Percentiles rank a stretch among this genome's conserved stretches.
These are phyloP conservation scores for Raphicerus campestris DNA, from an alignment of 2,113 vertebrate genomes.

Conservation along the genomic window DNA sequence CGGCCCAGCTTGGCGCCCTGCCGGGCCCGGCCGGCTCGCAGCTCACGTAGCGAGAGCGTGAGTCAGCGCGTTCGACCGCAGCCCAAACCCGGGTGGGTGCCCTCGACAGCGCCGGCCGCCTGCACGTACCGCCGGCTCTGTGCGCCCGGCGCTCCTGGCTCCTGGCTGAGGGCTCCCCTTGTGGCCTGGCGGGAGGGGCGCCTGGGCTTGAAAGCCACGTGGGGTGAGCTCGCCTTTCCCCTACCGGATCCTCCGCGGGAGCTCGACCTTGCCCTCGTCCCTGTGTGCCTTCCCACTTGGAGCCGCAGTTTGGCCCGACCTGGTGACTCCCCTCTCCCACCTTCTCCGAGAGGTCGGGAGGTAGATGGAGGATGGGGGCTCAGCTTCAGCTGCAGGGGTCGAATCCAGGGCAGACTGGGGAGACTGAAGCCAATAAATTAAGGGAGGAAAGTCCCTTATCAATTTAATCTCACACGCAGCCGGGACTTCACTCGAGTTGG, in stretches of 20 bases:
- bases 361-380: background rate
- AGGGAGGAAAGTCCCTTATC: conserved; percentile 10
- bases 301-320: background rate
- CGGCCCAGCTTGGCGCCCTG: background rate
- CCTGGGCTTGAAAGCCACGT: background rate
- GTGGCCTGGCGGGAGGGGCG: conserved; percentile 47
- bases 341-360: background rate
- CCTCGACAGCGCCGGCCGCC: conserved; percentile 19
- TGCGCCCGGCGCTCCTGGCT: conserved; percentile 63
- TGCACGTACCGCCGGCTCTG: conserved; percentile 65
- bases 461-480: background rate
- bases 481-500: background rate
- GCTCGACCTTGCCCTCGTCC: background rate
- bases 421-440: background rate
- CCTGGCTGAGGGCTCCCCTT: conserved; percentile 65
- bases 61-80: conserved; percentile 73
- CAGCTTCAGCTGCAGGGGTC: background rate
- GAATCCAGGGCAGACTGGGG: background rate
- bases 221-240: background rate
- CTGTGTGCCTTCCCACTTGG: background rate
- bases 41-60: conserved; percentile 68
- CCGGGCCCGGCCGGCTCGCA: background rate
- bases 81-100: background rate
- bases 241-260: background rate
- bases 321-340: background rate